Evolutionary conservation across 2,113 vertebrate species (phyloP).

Genomic region (Cynopterus brachyotis): DNA sequence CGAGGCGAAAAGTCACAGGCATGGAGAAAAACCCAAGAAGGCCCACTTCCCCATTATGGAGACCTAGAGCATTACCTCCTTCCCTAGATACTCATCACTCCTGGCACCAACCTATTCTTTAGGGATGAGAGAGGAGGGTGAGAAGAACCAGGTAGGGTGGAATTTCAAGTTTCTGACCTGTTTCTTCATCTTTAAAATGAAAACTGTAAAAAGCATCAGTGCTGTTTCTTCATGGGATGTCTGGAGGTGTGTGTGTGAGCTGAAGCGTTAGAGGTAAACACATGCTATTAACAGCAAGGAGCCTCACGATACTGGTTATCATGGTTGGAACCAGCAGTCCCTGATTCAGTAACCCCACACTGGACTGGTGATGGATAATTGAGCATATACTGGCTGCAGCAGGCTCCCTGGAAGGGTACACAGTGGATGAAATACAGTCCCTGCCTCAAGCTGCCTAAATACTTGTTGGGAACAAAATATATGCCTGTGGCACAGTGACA

Average conservation of each 20-base stretch:
- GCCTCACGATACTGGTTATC: no score
- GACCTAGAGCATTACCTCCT: not conserved
- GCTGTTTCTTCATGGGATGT: not conserved
- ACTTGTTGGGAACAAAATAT: not conserved
- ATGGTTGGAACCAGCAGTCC: fast-evolving
- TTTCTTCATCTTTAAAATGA: not conserved
- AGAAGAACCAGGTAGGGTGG: not conserved
- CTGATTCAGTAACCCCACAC: no score
- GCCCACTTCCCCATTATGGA: fast-evolving
- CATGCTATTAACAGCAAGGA: not conserved
- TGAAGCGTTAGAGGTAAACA: not conserved
- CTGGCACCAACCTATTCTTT: not conserved
- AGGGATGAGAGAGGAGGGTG: not conserved
- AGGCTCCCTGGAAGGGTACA: not conserved
- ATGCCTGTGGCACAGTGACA: not conserved
- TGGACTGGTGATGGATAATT: not conserved
- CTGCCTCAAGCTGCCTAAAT: not conserved
- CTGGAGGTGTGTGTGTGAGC: not conserved
- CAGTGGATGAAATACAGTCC: not conserved
- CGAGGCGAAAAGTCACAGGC: not conserved
- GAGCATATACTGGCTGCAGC: not conserved
- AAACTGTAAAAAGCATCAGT: not conserved
- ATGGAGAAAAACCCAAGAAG: not conserved
- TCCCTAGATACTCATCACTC: not conserved
- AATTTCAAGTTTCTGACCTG: not conserved